Percentiles rank a stretch among this genome's conserved stretches.
phyloP scores from a whole-genome alignment of 2,113 vertebrate genomes.

The Pomatorhinus ruficollis region DNA sequence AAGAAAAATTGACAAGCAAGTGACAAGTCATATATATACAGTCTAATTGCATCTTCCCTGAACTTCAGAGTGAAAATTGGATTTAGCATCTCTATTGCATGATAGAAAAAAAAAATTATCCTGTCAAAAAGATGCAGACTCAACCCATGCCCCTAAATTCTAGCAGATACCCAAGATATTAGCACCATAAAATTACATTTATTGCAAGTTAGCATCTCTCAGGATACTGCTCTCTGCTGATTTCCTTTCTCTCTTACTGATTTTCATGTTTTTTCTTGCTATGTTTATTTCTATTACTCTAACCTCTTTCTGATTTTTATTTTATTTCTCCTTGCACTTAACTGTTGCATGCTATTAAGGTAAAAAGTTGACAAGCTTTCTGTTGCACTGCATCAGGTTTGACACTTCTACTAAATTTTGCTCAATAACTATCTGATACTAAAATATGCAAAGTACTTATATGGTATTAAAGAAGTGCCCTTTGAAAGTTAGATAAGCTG shows the following conservation, averaged over 20 bases:
- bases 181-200: slow-evolving; percentile 47
- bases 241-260: not conserved
- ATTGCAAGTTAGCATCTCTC: not conserved
- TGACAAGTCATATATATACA: slow-evolving; percentile 57
- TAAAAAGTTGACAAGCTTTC: not conserved
- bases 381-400: not conserved
- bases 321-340: not conserved
- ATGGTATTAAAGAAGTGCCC: not conserved
- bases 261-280: slow-evolving; percentile 3
- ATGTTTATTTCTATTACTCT: not conserved
- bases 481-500: slow-evolving; percentile 6
- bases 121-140: slow-evolving; percentile 35
- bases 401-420: not conserved
- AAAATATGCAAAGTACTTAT: not conserved
- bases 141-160: slow-evolving; percentile 16
- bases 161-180: slow-evolving; percentile 6
- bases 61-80: slow-evolving; percentile 43
- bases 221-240: not conserved
- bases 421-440: not conserved
- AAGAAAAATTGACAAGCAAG: slow-evolving; percentile 66
- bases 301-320: not conserved
- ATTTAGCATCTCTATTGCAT: slow-evolving; percentile 46
- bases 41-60: slow-evolving; percentile 45
- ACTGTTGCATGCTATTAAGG: not conserved
- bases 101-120: not conserved